Conservation (phyloP, 2,113 vertebrate genomes). For the Athene cunicularia region DNA sequence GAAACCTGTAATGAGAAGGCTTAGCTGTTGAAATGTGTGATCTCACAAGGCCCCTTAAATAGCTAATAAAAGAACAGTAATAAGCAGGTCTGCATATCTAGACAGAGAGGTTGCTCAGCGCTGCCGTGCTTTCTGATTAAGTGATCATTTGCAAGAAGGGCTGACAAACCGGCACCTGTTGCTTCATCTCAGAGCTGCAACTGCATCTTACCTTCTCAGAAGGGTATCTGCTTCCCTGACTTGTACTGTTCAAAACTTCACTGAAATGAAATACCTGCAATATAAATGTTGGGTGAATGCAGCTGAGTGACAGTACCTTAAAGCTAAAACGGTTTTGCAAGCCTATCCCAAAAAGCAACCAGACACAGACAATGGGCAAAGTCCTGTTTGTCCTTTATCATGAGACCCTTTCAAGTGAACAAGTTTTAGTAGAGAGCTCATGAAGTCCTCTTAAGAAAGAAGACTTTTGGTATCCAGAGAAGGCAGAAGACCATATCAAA, state of each 20-base stretch:
- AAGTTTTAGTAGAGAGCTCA: background rate
- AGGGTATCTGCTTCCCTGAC: background rate
- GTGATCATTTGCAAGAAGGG: background rate
- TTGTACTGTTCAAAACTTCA: background rate
- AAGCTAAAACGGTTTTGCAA: background rate
- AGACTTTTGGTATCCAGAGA: background rate
- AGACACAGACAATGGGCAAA: background rate
- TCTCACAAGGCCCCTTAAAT: background rate
- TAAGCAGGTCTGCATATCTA: background rate
- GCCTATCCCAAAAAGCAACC: background rate
- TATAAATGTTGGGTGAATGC: background rate
- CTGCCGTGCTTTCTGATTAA: background rate
- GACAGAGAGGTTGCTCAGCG: background rate
- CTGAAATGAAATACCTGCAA: slow-evolving; percentile 72
- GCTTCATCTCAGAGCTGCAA: background rate
- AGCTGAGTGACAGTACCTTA: background rate
- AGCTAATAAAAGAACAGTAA: background rate
- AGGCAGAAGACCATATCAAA: background rate
- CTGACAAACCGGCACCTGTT: background rate
- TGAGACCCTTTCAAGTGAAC: background rate
- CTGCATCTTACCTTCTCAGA: background rate
- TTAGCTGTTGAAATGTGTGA: background rate
- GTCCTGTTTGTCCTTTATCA: background rate
- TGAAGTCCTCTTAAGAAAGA: background rate
- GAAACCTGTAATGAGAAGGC: background rate